phyloP scores from a whole-genome alignment of 2,888 invertebrate genomes.

The Ypsolopha scabrella region DNA sequence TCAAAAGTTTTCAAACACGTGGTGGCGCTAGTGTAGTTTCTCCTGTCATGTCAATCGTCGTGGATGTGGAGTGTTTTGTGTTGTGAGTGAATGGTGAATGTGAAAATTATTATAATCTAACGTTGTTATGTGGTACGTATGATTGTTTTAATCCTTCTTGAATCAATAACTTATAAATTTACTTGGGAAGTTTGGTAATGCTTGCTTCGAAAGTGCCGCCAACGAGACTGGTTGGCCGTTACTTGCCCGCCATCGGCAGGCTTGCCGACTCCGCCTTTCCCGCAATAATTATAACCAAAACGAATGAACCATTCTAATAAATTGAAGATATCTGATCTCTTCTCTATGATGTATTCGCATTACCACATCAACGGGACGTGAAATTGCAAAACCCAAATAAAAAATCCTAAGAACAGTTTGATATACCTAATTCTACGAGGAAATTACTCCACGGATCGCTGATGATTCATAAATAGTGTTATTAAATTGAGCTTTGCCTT shows the following conservation, averaged over 20 bases:
- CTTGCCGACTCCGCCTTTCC: conserved; percentile 11
- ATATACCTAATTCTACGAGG: neutral
- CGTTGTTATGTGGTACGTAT: conserved; percentile 61
- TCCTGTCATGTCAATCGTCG: conserved; percentile 16
- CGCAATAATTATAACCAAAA: neutral
- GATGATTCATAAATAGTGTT: neutral
- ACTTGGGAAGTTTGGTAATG: neutral
- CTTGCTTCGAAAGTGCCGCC: conserved; percentile 1
- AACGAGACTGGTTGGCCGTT: conserved; percentile 33
- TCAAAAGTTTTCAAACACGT: conserved; percentile 29
- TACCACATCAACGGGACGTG: too few species aligned
- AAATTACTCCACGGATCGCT: neutral
- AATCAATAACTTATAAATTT: neutral
- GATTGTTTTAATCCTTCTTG: conserved; percentile 10
- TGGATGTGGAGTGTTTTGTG: conserved; percentile 53
- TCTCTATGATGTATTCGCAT: too few species aligned
- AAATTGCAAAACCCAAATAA: too few species aligned
- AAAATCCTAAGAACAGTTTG: too few species aligned
- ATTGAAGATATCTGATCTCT: too few species aligned
- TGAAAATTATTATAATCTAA: conserved; percentile 36
- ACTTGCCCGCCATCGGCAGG: conserved; percentile 63
- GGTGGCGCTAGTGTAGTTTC: conserved; percentile 40
- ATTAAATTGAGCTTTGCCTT: too few species aligned
- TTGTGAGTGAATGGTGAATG: conserved; percentile 54
- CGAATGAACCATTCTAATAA: too few species aligned